Base-by-base conservation (phyloP, 2,888 invertebrate species). In the Hylaea fasciaria region DNA sequence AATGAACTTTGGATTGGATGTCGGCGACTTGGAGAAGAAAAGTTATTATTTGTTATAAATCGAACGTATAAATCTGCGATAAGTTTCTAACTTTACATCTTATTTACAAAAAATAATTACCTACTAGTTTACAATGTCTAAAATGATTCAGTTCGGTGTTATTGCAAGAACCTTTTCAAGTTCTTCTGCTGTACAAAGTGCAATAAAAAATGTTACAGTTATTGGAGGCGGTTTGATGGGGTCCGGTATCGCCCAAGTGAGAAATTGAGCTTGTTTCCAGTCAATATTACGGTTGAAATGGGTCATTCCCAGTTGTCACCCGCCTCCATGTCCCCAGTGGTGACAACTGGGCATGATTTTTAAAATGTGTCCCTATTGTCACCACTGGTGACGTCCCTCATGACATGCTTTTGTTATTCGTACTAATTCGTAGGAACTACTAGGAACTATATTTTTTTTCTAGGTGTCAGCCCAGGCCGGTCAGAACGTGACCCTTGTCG, bases 161-260 rank as follows among this genome's bases (percentile, higher is more conserved):
- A 69, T 88, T 43, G 78, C 83, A n/a, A 82, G 90, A 68, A 85
- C 80, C 66, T 90, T 91, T 73, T 90, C 89, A 7, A 87, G 80
- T 78, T 85, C 90, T 12, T 66, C 83, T 1, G 75, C 83, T 17
- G 67, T 76, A 49, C 77, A 82, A 71, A 94, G 94, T 75, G 88
- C 89, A n/a, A 95, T 97, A 52, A 96, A 96, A 83, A 95, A 95
- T 85, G 95, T 97, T 17, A 96, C 96, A 1, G 94, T 97, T 48
- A 95, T 97, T 71, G 97, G 97, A n/a, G 96, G 96, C 41, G 97
- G 97, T 7, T 90, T 97, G 8, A 97, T 98, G 97, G 97, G 97
- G 3, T 95, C 96, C 45, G 97, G 98, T 51, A 97, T 98, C 73
- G 97, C 97, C 46, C 97, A 98, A 94, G 97, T 97, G 90, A 74